A percentile compares a stretch with the other conserved stretches of the same genome.
Evolutionary conservation across 2,797 vertebrate species (phyloP).

Genomic region (Gymnodraco acuticeps): DNA sequence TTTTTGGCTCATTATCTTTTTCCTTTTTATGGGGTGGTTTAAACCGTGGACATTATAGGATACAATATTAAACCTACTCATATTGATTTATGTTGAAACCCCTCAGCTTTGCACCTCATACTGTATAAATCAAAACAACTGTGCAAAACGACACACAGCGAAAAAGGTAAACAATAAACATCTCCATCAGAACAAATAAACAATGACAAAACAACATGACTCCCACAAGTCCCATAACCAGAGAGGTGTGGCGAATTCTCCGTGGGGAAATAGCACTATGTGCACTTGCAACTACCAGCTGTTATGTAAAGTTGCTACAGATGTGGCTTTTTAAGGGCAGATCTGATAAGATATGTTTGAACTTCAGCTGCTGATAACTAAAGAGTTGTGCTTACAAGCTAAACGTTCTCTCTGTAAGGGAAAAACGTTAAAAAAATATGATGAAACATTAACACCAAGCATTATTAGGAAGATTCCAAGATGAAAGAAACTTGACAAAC

Average conservation of each 20-base stretch:
- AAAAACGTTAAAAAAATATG: not conserved
- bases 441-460: not conserved
- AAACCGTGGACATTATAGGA: not conserved
- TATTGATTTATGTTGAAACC: too few relatives aligned
- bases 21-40: not conserved
- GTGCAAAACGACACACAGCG: not conserved
- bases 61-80: too few relatives aligned
- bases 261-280: too few relatives aligned
- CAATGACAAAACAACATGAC: not conserved
- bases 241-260: not conserved
- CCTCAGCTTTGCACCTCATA: too few relatives aligned
- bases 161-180: not conserved
- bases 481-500: not conserved
- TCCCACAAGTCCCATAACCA: not conserved
- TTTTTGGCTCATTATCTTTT: not conserved
- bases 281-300: too few relatives aligned
- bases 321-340: constrained; percentile 7
- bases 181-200: not conserved
- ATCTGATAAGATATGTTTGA: not conserved
- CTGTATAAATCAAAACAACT: not conserved
- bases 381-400: not conserved
- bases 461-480: not conserved
- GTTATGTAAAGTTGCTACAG: too few relatives aligned
- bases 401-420: not conserved
- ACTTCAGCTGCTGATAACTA: not conserved